A percentile compares a stretch with the other conserved stretches of the same genome.
These are phyloP conservation scores for Chromobotia macracanthus DNA, from an alignment of 2,797 vertebrate species.

Conservation along the genomic window DNA sequence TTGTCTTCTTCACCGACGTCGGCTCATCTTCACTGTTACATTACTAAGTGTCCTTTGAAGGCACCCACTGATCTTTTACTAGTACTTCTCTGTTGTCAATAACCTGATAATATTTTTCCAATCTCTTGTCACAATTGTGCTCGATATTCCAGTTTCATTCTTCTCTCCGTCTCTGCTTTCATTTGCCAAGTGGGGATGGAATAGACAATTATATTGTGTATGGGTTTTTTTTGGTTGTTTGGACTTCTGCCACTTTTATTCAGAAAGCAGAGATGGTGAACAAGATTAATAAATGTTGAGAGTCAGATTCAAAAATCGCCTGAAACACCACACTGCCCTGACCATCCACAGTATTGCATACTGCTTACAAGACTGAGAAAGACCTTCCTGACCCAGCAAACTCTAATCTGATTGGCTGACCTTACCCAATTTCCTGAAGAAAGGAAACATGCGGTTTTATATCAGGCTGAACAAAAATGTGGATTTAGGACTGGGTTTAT, in stretches of 20 bases:
- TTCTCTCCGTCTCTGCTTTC: not conserved
- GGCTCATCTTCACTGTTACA: not conserved
- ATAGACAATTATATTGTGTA: too few relatives aligned
- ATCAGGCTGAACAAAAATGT: not conserved
- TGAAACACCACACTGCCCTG: too few relatives aligned
- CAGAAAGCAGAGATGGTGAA: not conserved
- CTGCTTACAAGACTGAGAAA: not conserved
- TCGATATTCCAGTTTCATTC: not conserved
- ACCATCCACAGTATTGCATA: too few relatives aligned
- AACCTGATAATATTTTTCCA: conserved; percentile 8
- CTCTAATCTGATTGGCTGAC: not conserved
- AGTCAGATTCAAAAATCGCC: too few relatives aligned
- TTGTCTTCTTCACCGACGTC: not conserved
- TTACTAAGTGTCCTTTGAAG: conserved; percentile 21
- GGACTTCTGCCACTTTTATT: not conserved
- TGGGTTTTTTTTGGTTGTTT: not conserved
- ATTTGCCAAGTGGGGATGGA: not conserved
- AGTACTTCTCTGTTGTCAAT: not conserved
- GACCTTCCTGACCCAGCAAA: not conserved
- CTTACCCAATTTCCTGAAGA: not conserved
- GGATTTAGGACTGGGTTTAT: too few relatives aligned
- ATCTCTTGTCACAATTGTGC: too few relatives aligned
- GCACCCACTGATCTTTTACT: not conserved
- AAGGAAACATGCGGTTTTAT: not conserved
- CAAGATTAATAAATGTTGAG: too few relatives aligned